phyloP scores from a whole-genome alignment of 2,888 invertebrate species.

The Eucriotettix oculatus region DNA sequence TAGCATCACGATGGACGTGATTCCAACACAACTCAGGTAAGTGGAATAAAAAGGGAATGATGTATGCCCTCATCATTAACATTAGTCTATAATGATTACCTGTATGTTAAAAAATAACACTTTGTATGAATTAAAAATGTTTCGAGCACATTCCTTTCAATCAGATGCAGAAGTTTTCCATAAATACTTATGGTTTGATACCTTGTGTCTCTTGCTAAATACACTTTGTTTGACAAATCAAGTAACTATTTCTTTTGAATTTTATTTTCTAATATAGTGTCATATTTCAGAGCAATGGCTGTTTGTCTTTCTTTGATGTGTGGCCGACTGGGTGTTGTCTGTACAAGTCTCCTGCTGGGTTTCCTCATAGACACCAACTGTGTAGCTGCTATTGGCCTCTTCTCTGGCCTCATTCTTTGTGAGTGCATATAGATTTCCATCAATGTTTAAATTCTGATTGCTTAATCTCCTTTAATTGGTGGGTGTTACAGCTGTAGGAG shows the following conservation, averaged over 20 bases:
- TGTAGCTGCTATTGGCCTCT: background rate
- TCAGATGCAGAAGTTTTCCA: no score
- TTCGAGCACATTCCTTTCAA: no score
- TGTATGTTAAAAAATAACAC: no score
- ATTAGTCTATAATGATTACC: background rate
- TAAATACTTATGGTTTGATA: no score
- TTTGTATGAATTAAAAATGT: no score
- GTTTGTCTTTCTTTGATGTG: constrained; percentile 14
- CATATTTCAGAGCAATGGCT: constrained; percentile 23
- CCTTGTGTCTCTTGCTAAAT: no score
- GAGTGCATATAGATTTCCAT: background rate
- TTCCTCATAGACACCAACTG: constrained; percentile 3
- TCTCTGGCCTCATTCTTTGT: constrained; percentile 12
- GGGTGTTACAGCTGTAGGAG: no score
- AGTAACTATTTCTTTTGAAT: background rate
- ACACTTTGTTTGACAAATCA: no score
- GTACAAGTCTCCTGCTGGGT: background rate
- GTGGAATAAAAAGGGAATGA: no score
- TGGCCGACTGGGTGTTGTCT: constrained; percentile 1
- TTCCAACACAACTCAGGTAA: constrained; percentile 26
- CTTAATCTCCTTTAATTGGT: no score
- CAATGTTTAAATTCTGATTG: no score
- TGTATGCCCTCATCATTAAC: background rate
- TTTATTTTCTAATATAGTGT: background rate
- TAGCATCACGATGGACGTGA: constrained; percentile 25